Conservation (phyloP, 2,113 vertebrate genomes). For the Gulo gulo region DNA sequence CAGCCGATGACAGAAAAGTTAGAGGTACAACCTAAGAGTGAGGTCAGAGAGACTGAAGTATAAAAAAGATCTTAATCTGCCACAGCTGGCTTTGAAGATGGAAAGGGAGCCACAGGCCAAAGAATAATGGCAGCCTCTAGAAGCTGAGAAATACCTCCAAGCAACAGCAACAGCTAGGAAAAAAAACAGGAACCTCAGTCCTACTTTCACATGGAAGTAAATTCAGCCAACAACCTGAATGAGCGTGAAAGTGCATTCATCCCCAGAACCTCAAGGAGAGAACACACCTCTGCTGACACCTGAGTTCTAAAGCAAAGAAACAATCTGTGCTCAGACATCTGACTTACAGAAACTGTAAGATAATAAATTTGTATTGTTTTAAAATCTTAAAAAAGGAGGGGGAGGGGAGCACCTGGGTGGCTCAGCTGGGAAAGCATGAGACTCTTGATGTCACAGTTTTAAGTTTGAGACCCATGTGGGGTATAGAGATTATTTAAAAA, state of each 20-base stretch:
- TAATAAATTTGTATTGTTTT: not conserved
- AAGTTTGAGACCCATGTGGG: not conserved
- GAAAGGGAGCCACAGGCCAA: not conserved
- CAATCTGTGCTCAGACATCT: not conserved
- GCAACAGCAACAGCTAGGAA: not conserved
- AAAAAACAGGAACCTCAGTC: not conserved
- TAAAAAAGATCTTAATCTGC: not conserved
- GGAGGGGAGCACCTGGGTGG: not conserved
- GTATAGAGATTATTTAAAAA: not conserved
- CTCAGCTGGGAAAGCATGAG: not conserved
- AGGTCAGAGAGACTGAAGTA: not conserved
- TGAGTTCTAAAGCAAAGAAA: not conserved
- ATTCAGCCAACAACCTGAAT: not conserved
- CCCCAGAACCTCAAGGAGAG: not conserved
- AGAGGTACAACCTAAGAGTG: not conserved
- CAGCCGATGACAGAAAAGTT: not conserved
- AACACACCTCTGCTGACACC: not conserved
- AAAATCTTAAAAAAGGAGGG: not conserved
- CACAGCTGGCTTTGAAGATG: not conserved
- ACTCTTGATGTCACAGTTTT: not conserved
- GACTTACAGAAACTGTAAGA: not conserved
- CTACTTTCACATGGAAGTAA: not conserved
- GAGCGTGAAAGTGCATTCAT: not conserved
- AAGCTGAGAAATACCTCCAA: not conserved
- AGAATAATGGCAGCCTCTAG: not conserved